phyloP scores from a whole-genome alignment of 1,140 invertebrate species.

The Pygmarrhopalites habei region DNA sequence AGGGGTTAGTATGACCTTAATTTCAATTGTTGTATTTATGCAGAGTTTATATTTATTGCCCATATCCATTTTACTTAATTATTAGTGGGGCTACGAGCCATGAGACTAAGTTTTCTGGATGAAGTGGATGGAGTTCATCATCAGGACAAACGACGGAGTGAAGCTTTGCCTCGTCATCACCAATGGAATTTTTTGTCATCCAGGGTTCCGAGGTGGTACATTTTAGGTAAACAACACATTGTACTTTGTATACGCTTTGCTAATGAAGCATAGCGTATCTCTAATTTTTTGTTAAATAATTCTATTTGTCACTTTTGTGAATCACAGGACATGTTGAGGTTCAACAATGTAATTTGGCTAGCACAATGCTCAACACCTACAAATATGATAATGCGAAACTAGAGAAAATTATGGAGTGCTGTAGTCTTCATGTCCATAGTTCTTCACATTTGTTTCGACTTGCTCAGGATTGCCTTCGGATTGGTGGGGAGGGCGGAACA shows the following conservation, averaged over 20 bases:
- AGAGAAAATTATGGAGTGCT: slow-evolving; percentile 64
- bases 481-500: slow-evolving; percentile 49
- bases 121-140: slow-evolving; percentile 52
- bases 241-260: too few relatives aligned
- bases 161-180: too few relatives aligned
- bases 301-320: too few relatives aligned
- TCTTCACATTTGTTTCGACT: slow-evolving; percentile 74
- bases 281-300: too few relatives aligned
- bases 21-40: too few relatives aligned
- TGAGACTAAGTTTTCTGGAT: slow-evolving; percentile 65
- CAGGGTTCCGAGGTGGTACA: slow-evolving; percentile 59
- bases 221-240: too few relatives aligned
- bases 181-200: slow-evolving; percentile 39
- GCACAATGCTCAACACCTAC: slow-evolving; percentile 66
- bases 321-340: slow-evolving; percentile 72
- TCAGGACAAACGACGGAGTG: too few relatives aligned
- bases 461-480: slow-evolving; percentile 73
- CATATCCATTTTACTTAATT: too few relatives aligned
- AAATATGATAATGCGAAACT: slow-evolving; percentile 62
- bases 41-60: too few relatives aligned
- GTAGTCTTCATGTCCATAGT: slow-evolving; percentile 70
- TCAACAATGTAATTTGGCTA: slow-evolving; percentile 70
- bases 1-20: too few relatives aligned
- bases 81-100: slow-evolving; percentile 53
- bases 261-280: too few relatives aligned